phyloP scores from a whole-genome alignment of 1,140 invertebrate species.

The Augochlora pura region DNA sequence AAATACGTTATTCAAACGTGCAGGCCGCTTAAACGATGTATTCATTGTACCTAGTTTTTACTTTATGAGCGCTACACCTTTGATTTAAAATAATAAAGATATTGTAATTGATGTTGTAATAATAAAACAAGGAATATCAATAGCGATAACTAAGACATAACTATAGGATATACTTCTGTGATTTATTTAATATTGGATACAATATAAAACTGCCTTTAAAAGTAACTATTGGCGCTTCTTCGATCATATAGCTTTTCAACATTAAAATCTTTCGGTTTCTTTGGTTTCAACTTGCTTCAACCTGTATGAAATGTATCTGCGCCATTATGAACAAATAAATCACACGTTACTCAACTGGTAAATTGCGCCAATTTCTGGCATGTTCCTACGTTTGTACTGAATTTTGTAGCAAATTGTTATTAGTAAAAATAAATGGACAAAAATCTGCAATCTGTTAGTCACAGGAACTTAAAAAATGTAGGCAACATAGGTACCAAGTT shows the following conservation, averaged over 20 bases:
- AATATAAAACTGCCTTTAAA: conserved; percentile 1
- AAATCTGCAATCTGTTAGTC: too few species aligned
- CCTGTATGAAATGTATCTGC: background rate
- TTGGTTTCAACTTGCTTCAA: background rate
- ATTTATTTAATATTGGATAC: conserved; percentile 24
- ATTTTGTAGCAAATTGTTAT: too few species aligned
- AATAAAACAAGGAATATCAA: conserved; percentile 15
- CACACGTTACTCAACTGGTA: background rate
- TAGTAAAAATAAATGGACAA: too few species aligned
- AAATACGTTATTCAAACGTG: conserved; percentile 42
- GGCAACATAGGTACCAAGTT: background rate
- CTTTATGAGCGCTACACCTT: conserved; percentile 15
- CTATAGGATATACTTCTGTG: conserved; percentile 24
- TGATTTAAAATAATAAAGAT: conserved; percentile 6
- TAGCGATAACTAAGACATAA: conserved; percentile 22
- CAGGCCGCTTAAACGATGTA: conserved; percentile 31
- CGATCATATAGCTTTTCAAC: background rate
- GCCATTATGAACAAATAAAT: background rate
- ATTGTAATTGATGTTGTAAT: conserved; percentile 13
- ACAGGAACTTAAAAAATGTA: too few species aligned
- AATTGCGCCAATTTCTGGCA: too few species aligned
- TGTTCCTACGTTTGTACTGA: too few species aligned
- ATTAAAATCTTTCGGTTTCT: too few species aligned
- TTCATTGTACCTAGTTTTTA: conserved; percentile 31
- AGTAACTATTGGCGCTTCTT: background rate